phyloP scores from a whole-genome alignment of 1,140 invertebrate species.

The Globodera rostochiensis region DNA sequence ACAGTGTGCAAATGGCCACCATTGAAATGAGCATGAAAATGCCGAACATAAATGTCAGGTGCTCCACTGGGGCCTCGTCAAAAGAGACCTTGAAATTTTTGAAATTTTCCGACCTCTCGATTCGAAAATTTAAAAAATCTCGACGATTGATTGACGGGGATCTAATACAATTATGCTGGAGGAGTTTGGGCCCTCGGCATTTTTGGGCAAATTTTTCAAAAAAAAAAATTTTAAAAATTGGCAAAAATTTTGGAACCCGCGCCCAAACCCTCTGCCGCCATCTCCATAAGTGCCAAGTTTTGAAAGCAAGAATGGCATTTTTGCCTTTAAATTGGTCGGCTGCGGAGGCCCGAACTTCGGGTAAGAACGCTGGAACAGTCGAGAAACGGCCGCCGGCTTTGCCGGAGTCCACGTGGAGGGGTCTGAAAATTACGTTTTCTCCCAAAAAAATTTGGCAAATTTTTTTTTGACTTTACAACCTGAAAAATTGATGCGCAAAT shows the following conservation, averaged over 20 bases:
- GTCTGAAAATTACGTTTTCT: neutral
- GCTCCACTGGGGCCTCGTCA: slow-evolving; percentile 17
- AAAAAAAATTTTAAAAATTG: too few relatives aligned
- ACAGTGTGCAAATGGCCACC: slow-evolving; percentile 23
- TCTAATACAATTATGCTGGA: too few relatives aligned
- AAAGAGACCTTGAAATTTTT: neutral
- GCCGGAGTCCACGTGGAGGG: neutral
- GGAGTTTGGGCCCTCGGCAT: too few relatives aligned
- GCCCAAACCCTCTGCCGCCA: too few relatives aligned
- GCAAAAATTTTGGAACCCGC: too few relatives aligned
- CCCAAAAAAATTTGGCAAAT: too few relatives aligned
- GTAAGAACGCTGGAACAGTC: neutral
- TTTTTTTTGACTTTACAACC: neutral
- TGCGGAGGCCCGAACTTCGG: neutral
- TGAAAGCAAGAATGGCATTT: neutral
- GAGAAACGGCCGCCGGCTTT: neutral
- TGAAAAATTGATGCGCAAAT: slow-evolving; percentile 6
- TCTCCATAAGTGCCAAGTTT: too few relatives aligned
- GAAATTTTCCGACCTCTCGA: too few relatives aligned
- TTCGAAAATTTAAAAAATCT: too few relatives aligned
- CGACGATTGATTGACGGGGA: too few relatives aligned
- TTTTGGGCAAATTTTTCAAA: neutral
- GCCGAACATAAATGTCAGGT: slow-evolving; percentile 24
- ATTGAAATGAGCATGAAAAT: slow-evolving; percentile 32
- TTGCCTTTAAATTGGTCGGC: neutral